Base-by-base conservation (phyloP, 2,113 vertebrate genomes). In the Anarhynchus alexandrinus region DNA sequence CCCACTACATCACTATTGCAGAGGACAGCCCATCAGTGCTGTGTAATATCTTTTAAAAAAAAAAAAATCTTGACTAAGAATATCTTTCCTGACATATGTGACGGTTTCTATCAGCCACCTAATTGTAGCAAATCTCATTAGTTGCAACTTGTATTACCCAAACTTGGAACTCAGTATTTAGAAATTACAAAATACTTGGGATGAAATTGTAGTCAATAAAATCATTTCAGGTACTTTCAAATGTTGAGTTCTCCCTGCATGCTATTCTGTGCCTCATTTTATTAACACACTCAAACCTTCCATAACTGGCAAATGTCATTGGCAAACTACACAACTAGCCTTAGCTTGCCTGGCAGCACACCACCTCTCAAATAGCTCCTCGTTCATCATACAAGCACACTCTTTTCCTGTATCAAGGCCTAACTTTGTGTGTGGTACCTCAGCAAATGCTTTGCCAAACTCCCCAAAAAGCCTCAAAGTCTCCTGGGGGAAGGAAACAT, bases 31-130 rank as follows among this genome's bases (percentile, higher is more conserved):
- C 30, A 59, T 5, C 30, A 42, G n/a, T 11, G 15, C 29, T 26
- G 23, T 21, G 14, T 36, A 34, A 57, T 20, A 21, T 20, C 43
- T n/a, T 45, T 45, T 6, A 6, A 40, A 78, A 70, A 23, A 66
- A 62, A 42, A 64, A 62, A 21, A 3, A 19, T 12, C 13, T 29
- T 8, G 21, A 42, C n/a, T 15, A 69, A 59, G 14, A 74, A 6
- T 27, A 11, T 16, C 19, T 42, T 85, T 45, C 57, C 25, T 36
- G 27, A 34, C 17, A 5, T 2, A 5, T 1, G 5, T 1, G 0
- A 27, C 5, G 9, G 21, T 62, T 67, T n/a, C 52, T 19, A 11
- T 27, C 29, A 72, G 58, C 18, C 23, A 36, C 36, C 30, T 19
- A 13, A 36, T 6, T 0, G 1, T 15, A 38, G 29, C 32, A 58